Conservation (phyloP, 2,113 vertebrate genomes). For the Oryctolagus cuniculus region mOryCun1.1 NC_091440.1:79757001-79757500, state of each 20-base stretch:
- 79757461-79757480: background rate
- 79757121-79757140: constrained; percentile 14
- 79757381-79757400: background rate
- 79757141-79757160: constrained; percentile 59
- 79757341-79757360: background rate
- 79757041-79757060: constrained; percentile 19
- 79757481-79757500: background rate
- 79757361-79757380: background rate
- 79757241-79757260: constrained; percentile 38
- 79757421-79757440: background rate
- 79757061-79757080: background rate
- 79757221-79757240: background rate
- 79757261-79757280: background rate
- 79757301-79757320: background rate
- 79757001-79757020: background rate
- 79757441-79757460: background rate
- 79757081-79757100: constrained; percentile 44
- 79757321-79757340: background rate
- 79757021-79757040: constrained; percentile 36
- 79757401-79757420: background rate
- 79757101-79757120: constrained; percentile 16
- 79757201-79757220: constrained; percentile 14
- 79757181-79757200: constrained; percentile 23
- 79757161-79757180: constrained; percentile 68
- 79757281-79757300: background rate